Percentiles rank a stretch among this genome's conserved stretches.
Evolutionary conservation across 2,113 vertebrate species (phyloP).

Genomic region (Brachypodius melanocephalos): DNA sequence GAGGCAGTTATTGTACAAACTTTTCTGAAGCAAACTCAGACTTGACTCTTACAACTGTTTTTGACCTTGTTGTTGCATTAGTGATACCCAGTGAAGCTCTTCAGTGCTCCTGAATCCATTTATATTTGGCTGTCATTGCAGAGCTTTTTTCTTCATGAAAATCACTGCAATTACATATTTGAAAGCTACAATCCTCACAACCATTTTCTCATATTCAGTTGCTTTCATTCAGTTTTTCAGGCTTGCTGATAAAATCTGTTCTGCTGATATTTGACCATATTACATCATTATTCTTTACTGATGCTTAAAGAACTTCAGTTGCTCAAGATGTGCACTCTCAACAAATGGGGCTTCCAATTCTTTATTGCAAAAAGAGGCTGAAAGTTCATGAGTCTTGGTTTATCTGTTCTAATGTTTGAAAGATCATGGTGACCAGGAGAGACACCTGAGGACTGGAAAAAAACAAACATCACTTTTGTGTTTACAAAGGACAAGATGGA

Average conservation of each 20-base stretch:
- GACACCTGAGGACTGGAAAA: neutral
- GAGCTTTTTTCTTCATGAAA: neutral
- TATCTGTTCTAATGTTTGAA: neutral
- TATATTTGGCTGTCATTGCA: neutral
- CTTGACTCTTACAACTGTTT: neutral
- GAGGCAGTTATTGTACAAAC: neutral
- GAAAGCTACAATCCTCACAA: neutral
- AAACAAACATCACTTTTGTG: neutral
- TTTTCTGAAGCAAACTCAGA: neutral
- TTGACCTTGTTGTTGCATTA: neutral
- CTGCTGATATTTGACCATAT: neutral
- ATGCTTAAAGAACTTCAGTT: neutral
- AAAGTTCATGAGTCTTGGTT: neutral
- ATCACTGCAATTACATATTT: neutral
- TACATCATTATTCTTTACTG: neutral
- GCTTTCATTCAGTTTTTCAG: neutral
- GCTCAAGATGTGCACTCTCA: neutral
- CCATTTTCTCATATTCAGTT: neutral
- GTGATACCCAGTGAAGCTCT: neutral
- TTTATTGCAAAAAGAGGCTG: neutral
- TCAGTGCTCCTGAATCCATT: neutral
- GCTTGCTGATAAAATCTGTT: neutral
- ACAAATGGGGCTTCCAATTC: neutral
- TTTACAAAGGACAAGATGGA: neutral
- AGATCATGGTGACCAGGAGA: fast-evolving